Evolutionary conservation across 2,888 invertebrate species (phyloP), one percentile per base, ranked within the genome.

Genomic region (Sinohyriopsis cumingii): DNA sequence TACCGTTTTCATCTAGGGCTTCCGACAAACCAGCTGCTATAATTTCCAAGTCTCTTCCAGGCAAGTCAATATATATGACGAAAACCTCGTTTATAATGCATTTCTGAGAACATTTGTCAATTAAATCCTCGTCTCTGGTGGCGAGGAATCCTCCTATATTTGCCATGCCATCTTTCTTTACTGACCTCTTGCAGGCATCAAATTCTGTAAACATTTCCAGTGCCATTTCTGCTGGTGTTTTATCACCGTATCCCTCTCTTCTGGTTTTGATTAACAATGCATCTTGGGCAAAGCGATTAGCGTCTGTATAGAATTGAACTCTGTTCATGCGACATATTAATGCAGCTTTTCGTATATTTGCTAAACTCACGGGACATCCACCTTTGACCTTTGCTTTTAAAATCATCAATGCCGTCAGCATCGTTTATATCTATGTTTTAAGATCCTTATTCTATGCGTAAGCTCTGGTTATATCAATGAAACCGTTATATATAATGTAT

Each of bases 11-110:
- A 55, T 73, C 59, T 7, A 70, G 25, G 59, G 61, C 70, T 59
- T 70, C 70, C 20, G 59, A 53, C 9, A 73, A 57, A 9, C 73
- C 73, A 1, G 53, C 64, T 2, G 68, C 67, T 19, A 62, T 33
- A 24, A 65, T 67, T 65, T 73, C 73, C 68, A 73, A 68, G n/a
- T 70, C 67, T 55, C 73, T 61, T 1, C 73, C 73, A 6, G 68
- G 24, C 61, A 73, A 63, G n/a, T 70, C 73, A 3, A 70, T 70
- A 22, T 73, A 73, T 6, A 70, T 70, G 20, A 67, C 28, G 53
- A 67, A 67, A 5, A 70, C 73, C 55, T 66, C 70, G 15, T 67
- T 59, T 1, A 70, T 28, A 7, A 70, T 68, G n/a, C 64, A 55
- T 45, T 62, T 60, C 12, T 45, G 53, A 19, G 57, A 53, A 5